Evolutionary conservation across 2,888 invertebrate genomes (phyloP), one percentile per base, ranked within the genome.

Genomic region (Epistrophella euchroma): DNA sequence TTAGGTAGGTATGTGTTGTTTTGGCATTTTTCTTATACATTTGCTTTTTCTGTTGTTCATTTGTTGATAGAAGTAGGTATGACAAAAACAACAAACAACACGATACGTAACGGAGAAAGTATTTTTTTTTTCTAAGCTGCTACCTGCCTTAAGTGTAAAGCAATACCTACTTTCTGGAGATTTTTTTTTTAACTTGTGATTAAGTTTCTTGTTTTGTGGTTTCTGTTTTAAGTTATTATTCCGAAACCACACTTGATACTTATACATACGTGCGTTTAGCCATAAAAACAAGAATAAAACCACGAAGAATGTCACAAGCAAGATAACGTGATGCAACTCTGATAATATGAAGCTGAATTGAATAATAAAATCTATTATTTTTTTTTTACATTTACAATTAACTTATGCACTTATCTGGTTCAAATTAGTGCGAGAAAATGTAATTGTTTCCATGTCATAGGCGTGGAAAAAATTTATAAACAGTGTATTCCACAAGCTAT

Each of bases 41-140:
- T 28, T 73, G 68, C 28, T 35, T 22, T 62, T 47, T 62, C 58
- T 35, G 43, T 25, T 62, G 22, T 32, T 75, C 45, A 58, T 80
- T 75, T 76, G 75, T 85, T 80, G 72, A 68, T 56, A 79, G 43
- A 32, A 62, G 28, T 5, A 47, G 32, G 32, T 5, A 47, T 45
- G 32, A 66, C 28, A 62, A 64, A 17, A 64, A 64, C 15, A 56
- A 50, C 25, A 35, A 13, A n/a, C 4, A 68, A 35, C 6, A 19
- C 22, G 6, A 73, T n/a, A 85, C 84, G 84, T 85, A 85, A 80
- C 62, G 35, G 68, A 70, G 85, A 85, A 80, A 85, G 80, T 80
- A 43, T 64, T 74, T 78, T 73, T 62, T 68, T 64, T 62, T 66
- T 37, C 9, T 47, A 19, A 28, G 7, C 25, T 40, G n/a, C 15